Percentiles rank a stretch among this genome's conserved stretches.
These are phyloP conservation scores for Heliconius erato DNA, from an alignment of 2,888 invertebrate genomes.

Conservation along the genomic window DNA sequence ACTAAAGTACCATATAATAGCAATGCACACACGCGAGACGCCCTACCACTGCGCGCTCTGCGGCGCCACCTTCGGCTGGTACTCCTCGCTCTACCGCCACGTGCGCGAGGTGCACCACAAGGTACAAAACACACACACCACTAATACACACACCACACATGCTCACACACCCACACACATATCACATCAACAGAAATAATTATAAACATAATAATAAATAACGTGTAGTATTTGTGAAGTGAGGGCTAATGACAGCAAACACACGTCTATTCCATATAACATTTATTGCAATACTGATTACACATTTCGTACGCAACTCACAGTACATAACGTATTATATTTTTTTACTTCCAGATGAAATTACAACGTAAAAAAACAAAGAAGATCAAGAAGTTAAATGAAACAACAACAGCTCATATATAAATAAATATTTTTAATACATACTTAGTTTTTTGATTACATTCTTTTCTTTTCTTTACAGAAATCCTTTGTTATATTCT, in stretches of 20 bases:
- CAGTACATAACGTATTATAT: too few species aligned
- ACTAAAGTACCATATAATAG: conserved; percentile 78
- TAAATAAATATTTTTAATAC: background rate
- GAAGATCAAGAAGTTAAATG: background rate
- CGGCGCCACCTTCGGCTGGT: conserved; percentile 78
- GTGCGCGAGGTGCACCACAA: conserved; percentile 77
- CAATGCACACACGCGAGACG: conserved; percentile 78
- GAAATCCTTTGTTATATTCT: background rate
- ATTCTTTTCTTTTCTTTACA: background rate
- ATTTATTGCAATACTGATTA: too few species aligned
- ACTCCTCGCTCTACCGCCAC: conserved; percentile 79
- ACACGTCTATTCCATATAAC: too few species aligned
- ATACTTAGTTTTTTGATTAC: background rate
- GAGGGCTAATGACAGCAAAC: too few species aligned
- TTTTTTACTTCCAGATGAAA: conserved; percentile 6
- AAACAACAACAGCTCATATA: background rate
- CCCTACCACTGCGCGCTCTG: conserved; percentile 76
- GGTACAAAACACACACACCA: conserved; percentile 56
- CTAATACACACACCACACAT: too few species aligned
- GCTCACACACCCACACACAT: background rate
- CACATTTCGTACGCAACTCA: too few species aligned
- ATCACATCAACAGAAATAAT: too few species aligned
- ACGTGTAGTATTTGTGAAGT: too few species aligned
- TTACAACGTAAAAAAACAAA: conserved; percentile 11
- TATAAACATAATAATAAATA: too few species aligned